Evolutionary conservation across 2,888 invertebrate genomes (phyloP), one percentile per base, ranked within the genome.

Genomic region (Microdon myrmicae): DNA sequence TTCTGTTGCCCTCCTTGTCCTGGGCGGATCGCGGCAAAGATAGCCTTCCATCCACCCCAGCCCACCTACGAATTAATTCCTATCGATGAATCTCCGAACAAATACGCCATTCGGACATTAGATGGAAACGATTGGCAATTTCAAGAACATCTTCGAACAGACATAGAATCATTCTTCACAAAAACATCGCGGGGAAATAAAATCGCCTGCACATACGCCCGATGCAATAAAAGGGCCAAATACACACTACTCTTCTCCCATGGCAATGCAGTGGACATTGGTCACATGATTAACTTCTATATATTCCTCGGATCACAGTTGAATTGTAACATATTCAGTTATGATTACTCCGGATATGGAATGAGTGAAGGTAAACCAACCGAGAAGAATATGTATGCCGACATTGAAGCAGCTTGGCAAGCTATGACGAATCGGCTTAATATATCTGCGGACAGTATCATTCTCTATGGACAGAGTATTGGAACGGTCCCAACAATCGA

Each of bases 1-100:
- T 98, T 99, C 85, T 99, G 99, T 86, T 99, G 99, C 85, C 99
- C 99, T 78, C 99, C 99, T 75, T 97, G 95, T 83, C 99, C 99
- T 72, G 95, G 96, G 74, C 89, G 93, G 81, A 99, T 99, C 77
- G 98, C 97, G 74, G 96, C 98, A 72, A 99, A 99, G 85, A 85
- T 99, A 78, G 99, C 99, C 69, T 99, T 99, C 83, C 87, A 99
- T 81, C 99, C 99, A 74, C 99, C 99, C 71, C 96, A 97, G 82
- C 93, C 97, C 72, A 97, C 97, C 70, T 99, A 99, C 84, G 90
- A 91, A 78, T 89, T 99, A 78, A 88, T 90, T 72, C 75, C 78
- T 20, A 73, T 76, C 48, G 95, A 95, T 75, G 94, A 95, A 77
- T 86, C 87, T 71, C 92, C 92, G 78, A 89, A 58, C 89, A 86